phyloP scores from a whole-genome alignment of 1,140 invertebrate species.

The Myzus persicae region DNA sequence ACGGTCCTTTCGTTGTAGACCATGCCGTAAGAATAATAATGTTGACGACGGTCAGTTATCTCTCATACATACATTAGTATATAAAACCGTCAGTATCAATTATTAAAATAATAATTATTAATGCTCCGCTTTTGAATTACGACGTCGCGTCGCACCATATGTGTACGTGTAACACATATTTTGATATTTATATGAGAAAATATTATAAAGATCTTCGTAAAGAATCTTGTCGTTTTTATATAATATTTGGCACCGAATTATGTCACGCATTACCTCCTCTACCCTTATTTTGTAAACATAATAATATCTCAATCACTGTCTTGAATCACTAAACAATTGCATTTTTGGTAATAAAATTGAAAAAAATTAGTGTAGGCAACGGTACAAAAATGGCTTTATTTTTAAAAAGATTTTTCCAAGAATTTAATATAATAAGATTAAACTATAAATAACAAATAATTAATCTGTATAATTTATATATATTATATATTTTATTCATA shows the following conservation, averaged over 20 bases:
- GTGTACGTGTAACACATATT: conserved; percentile 9
- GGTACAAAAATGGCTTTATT: not conserved
- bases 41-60: conserved; percentile 43
- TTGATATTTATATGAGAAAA: conserved; percentile 10
- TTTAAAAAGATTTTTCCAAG: not conserved
- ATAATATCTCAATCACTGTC: not conserved
- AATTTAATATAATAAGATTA: not conserved
- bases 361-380: not conserved
- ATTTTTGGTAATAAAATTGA: not conserved
- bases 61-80: not conserved
- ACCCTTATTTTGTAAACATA: not conserved
- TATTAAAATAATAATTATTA: conserved; percentile 16
- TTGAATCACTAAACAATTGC: not conserved
- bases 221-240: not conserved
- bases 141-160: not conserved
- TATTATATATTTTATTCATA: too few species aligned
- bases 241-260: not conserved
- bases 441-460: not conserved
- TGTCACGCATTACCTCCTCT: not conserved
- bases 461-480: too few species aligned
- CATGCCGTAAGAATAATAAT: conserved; percentile 12
- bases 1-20: not conserved
- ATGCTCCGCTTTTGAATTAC: not conserved
- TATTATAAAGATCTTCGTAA: not conserved
- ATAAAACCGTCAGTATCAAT: conserved; percentile 43